phyloP scores from a whole-genome alignment of 2,113 vertebrate genomes.

The Erythrolamprus reginae region DNA sequence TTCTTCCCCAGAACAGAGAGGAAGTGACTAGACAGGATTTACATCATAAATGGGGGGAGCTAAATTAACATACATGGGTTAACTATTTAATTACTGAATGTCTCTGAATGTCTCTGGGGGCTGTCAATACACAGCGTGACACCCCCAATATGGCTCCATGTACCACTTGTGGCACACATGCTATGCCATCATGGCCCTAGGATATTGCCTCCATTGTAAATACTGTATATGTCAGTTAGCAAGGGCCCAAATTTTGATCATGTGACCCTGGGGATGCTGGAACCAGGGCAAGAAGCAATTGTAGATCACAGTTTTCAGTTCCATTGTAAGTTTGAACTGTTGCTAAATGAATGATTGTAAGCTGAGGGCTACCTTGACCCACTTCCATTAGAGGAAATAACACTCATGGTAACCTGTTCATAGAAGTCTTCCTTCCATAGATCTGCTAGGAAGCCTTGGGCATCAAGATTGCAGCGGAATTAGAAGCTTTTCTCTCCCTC shows the following conservation, averaged over 20 bases:
- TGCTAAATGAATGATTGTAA: background rate
- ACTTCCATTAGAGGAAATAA: background rate
- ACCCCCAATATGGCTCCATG: too few species aligned
- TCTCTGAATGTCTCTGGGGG: too few species aligned
- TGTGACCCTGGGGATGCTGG: background rate
- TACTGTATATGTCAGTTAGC: background rate
- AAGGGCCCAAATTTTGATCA: background rate
- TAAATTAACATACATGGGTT: too few species aligned
- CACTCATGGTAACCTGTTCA: background rate
- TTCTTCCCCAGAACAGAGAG: too few species aligned
- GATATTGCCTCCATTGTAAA: background rate
- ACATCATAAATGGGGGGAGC: too few species aligned
- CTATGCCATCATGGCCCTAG: too few species aligned
- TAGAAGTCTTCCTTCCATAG: background rate
- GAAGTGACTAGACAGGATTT: too few species aligned
- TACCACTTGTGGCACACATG: too few species aligned
- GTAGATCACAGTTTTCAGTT: background rate
- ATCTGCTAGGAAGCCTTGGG: background rate
- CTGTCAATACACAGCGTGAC: too few species aligned
- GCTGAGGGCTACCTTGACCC: background rate
- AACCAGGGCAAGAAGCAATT: background rate
- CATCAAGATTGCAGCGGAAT: background rate
- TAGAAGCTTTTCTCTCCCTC: too few species aligned
- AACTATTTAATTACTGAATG: too few species aligned
- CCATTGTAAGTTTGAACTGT: background rate